Evolutionary conservation across 2,797 vertebrate genomes (phyloP).

Genomic region (Enteromius treurensis): DNA sequence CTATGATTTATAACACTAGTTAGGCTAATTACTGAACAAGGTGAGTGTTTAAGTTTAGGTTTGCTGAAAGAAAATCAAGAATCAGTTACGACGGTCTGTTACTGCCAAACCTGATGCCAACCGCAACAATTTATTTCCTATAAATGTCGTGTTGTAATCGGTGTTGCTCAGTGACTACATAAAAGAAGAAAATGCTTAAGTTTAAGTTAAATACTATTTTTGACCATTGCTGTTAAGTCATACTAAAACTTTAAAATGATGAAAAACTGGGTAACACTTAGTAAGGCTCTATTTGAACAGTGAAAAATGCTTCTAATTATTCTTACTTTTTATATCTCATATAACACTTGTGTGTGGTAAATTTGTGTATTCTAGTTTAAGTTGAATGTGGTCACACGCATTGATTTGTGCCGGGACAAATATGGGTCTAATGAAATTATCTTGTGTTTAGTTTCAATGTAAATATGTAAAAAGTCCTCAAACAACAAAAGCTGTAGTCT

Average conservation of each 20-base stretch:
- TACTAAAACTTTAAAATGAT: neutral
- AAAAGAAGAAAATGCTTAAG: neutral
- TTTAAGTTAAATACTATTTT: neutral
- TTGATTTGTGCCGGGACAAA: neutral
- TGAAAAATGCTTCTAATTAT: neutral
- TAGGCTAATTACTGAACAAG: neutral
- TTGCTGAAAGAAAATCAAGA: neutral
- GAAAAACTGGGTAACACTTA: neutral
- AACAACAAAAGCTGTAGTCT: neutral
- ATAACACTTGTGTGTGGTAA: neutral
- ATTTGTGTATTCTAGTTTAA: neutral
- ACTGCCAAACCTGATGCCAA: neutral
- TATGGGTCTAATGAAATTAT: neutral
- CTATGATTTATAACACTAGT: constrained; percentile 26
- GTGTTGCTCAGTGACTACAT: neutral
- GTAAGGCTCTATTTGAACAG: neutral
- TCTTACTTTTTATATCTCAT: neutral
- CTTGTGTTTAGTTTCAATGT: neutral
- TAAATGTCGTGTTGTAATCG: neutral
- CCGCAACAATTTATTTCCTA: too few species aligned
- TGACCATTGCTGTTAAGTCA: neutral
- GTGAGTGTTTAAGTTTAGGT: constrained; percentile 6
- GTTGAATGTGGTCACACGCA: neutral
- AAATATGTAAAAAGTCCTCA: neutral
- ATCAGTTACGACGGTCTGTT: neutral